Base-by-base conservation (phyloP, 2,797 vertebrate species). In the Tadarida brasiliensis region DNA sequence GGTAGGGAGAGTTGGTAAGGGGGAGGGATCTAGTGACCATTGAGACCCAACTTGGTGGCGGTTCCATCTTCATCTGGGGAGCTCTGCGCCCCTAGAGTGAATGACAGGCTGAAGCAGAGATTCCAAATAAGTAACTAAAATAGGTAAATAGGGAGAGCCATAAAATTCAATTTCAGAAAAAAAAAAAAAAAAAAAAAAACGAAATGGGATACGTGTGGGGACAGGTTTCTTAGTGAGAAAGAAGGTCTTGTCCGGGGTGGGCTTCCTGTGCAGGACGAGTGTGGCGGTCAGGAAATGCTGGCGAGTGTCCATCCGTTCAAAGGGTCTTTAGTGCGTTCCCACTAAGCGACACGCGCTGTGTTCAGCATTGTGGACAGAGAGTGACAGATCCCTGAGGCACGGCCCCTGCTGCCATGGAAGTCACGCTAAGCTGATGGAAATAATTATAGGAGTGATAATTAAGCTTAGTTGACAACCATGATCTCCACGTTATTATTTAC, bases 391-490 rank as follows among this genome's bases (percentile, higher is more conserved):
- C 51, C 71, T 67, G 56, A 88, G 22, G n/a, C n/a, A 28, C 19
- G 74, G 63, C 83, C 89, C 91, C 77, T 47, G n/a, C 28, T 24
- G 20, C 33, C 19, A 7, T 28, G 70, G 49, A 70, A 57, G 49
- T 56, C 61, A 67, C 12, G 59, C 26, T n/a, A 54, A 73, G 78
- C 76, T 94, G 76, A 68, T 65, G 49, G 70, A 68, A 65, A 94
- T 44, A 92, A 74, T 71, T 90, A 11, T 20, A 24, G 88, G 77
- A 70, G 61, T 82, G 28, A 86, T 70, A 90, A 81, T 76, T 87
- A 96, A 95, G 86, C 49, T 74, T 83, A 84, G 63, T 87, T 93
- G 91, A 91, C 83, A 95, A 39, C 78, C 59, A 5, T 76, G 70
- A 85, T 61, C 71, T 80, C 74, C 33, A 56, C 93, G 49, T 94